These are phyloP conservation scores for Sciaenops ocellatus DNA, from an alignment of 2,797 vertebrate species.

Conservation along the genomic window DNA sequence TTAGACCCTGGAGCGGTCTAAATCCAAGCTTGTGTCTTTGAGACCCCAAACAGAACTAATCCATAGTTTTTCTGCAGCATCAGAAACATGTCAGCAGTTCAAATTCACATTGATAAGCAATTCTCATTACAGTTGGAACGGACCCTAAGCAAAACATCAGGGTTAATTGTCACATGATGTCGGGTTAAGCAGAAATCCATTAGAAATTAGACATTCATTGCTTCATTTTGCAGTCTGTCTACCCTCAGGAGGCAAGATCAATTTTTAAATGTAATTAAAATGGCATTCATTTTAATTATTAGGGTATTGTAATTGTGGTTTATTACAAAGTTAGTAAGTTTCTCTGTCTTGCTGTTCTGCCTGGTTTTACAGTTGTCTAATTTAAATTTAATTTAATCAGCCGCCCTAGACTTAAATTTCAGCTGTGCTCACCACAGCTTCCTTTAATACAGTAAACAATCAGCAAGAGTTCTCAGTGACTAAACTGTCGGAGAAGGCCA, in stretches of 20 bases:
- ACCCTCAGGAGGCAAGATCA: neutral
- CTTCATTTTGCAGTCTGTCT: neutral
- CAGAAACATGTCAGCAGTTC: neutral
- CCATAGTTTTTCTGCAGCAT: no score
- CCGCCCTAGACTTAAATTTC: neutral
- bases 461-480: neutral
- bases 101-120: neutral
- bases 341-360: neutral
- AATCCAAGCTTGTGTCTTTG: no score
- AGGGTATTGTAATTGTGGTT: neutral
- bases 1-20: no score
- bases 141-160: neutral
- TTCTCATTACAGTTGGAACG: neutral
- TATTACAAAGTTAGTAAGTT: neutral
- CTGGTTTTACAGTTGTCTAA: neutral
- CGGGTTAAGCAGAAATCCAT: neutral
- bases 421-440: neutral
- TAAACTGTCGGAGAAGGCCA: neutral
- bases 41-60: neutral
- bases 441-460: constrained; percentile 22
- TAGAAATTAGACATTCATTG: neutral
- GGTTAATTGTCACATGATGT: neutral
- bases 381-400: neutral
- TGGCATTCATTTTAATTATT: neutral
- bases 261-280: neutral